These are phyloP conservation scores for Synanceia verrucosa DNA, from an alignment of 2,797 vertebrate species.

Conservation along the genomic window DNA sequence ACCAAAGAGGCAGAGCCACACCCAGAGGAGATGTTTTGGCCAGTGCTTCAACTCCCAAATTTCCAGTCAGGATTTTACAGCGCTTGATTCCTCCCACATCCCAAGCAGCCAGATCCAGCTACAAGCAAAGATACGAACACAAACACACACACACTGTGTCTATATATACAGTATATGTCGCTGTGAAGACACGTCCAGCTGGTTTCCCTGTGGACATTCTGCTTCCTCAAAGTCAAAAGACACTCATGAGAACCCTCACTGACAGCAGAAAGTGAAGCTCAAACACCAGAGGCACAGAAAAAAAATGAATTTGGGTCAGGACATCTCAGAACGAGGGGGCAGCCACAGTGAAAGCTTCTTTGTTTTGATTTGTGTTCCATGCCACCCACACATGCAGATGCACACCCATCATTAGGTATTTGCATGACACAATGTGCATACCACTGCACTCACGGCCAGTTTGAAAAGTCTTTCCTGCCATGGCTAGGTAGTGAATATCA, in stretches of 20 bases:
- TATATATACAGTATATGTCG: constrained; percentile 49
- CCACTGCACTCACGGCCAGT: background rate
- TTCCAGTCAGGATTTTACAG: constrained; percentile 58
- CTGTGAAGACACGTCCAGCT: constrained; percentile 34
- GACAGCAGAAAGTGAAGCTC: constrained; percentile 12
- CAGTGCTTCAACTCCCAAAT: constrained; percentile 59
- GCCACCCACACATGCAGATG: constrained; percentile 47
- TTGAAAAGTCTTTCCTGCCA: background rate
- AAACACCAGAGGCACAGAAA: constrained; percentile 13
- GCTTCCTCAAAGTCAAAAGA: constrained; percentile 28
- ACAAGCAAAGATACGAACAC: constrained; percentile 34
- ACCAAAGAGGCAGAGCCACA: constrained; percentile 61
- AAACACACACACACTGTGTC: constrained; percentile 30
- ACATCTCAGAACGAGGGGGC: constrained; percentile 34
- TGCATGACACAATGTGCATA: constrained; percentile 11
- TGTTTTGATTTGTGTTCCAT: constrained; percentile 48
- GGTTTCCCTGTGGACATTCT: constrained; percentile 32
- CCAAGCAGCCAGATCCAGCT: constrained; percentile 50
- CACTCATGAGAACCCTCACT: constrained; percentile 43
- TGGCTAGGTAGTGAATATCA: background rate
- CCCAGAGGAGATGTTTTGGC: constrained; percentile 71
- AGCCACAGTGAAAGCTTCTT: constrained; percentile 42
- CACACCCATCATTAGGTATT: constrained; percentile 33
- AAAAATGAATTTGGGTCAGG: constrained; percentile 30
- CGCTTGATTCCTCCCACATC: constrained; percentile 62